These are phyloP conservation scores for Apamea anceps DNA, from an alignment of 2,888 invertebrate species.

Conservation along the genomic window DNA sequence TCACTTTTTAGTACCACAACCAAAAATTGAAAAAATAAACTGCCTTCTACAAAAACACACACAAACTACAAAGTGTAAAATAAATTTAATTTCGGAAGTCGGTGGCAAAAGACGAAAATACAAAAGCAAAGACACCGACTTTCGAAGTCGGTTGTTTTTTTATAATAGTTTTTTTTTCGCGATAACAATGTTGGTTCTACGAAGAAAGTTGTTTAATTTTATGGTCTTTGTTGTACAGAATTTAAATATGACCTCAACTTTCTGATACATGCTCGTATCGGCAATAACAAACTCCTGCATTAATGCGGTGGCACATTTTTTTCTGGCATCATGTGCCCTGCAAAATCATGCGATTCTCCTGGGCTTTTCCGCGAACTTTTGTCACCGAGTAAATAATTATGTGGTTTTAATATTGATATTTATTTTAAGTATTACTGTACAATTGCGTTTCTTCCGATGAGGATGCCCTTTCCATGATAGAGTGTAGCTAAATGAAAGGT, in stretches of 20 bases:
- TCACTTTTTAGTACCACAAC: no score
- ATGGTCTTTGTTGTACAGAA: background rate
- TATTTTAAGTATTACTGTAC: background rate
- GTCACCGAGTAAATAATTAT: background rate
- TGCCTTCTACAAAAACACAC: no score
- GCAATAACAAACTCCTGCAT: background rate
- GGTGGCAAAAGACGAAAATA: no score
- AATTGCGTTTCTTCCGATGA: background rate
- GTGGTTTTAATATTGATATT: background rate
- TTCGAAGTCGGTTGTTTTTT: no score
- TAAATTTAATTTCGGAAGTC: no score
- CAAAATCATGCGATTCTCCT: background rate
- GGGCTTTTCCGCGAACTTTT: background rate
- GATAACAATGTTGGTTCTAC: background rate
- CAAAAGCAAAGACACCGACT: no score
- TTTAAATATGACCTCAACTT: background rate
- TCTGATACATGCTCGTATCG: background rate
- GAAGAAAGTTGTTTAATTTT: background rate
- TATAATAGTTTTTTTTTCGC: no score
- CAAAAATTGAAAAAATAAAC: no score
- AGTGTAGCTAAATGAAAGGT: background rate
- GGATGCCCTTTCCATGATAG: background rate
- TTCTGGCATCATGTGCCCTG: background rate
- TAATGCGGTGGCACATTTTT: background rate
- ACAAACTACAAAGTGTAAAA: no score